Base-by-base conservation (phyloP, 2,113 vertebrate genomes). In the Grammomys surdaster region DNA sequence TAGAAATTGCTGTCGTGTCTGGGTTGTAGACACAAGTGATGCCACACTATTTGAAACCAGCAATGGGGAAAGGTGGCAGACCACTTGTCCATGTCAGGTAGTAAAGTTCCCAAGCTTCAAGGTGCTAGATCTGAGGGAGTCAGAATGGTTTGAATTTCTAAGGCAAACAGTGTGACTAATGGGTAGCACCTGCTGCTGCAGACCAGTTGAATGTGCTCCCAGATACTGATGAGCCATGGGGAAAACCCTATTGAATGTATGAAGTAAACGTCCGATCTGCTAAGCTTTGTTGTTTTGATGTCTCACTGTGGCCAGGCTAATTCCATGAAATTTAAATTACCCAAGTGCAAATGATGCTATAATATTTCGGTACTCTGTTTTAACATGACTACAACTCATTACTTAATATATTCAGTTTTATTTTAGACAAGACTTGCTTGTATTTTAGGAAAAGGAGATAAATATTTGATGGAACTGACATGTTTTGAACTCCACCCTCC, bases 11-110 rank as follows among this genome's bases (percentile, higher is more conserved):
- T 72, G 6, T 75, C 86, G 1, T 63, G 5, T 73, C 51, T 36
- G 20, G 36, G 54, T n/a, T 0, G 0, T 17, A 3, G 60, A 65
- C 10, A 0, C 48, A 58, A 84, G 43, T 33, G 8, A 70, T 28
- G 1, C 17, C 90, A 33, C 70, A 75, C 40, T 70, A 40, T 69
- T 58, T 72, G 24, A 46, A 76, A 80, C 46, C 2, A 73, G 90
- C 31, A 60, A 22, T n/a, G 48, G 58, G 82, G 22, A 87, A 48
- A 20, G 76, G n/a, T 26, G 58, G 40, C 58, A 73, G 31, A 75
- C 69, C 73, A 11, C 75, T 88, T 46, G 58, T 63, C 58, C 54
- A 28, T 81, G 89, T 6, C 31, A 1, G 20, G 84, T 36, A 0
- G 0, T 63, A 60, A 95, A 96, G 31, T 69, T 84, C 43, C 89